Evolutionary conservation across 2,888 invertebrate genomes (phyloP), one percentile per base, ranked within the genome.

Genomic region (Tetragnatha montana): DNA sequence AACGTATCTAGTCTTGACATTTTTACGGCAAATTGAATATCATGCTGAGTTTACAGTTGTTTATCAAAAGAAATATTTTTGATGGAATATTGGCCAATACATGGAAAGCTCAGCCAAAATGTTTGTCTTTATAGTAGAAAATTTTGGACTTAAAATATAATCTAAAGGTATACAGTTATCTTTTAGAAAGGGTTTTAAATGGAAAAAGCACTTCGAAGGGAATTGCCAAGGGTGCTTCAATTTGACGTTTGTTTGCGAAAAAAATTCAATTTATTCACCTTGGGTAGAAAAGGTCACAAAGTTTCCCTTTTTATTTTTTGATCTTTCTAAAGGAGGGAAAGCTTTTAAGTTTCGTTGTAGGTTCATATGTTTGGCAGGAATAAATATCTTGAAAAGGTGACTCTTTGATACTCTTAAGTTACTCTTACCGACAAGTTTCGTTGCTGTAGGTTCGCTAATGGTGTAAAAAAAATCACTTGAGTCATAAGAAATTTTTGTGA

Each of bases 161-260:
- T 71, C 19, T 71, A 14, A 14, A 81, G 71, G 19, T 47, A 71
- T 70, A 73, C 71, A 51, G 47, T 75, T 69, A 84, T 71, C 47
- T 47, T 74, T 75, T 75, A 35, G 51, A 76, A 76, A 69, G 68
- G 68, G n/a, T 84, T 84, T 84, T 68, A 8, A 51, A 14, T 50
- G 47, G 21, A 22, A 70, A 69, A 84, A 83, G 68, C n/a, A 35
- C 51, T 22, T 50, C 14, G 74, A 82, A 82, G 50, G 50, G 51
- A 17, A 73, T 21, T 73, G 60, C 21, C 51, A 73, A 49, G n/a
- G 50, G 22, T 47, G 49, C 50, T 76, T 76, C 51, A 78, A 78
- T 78, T 78, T 85, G 85, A 85, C 69, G 84, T 21, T 75, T 51
- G 60, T 73, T 50, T 74, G 51, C 60, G 51, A 84, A 84, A 84